Conservation (phyloP, 2,888 invertebrate species). For the Pinctada fucata region DNA sequence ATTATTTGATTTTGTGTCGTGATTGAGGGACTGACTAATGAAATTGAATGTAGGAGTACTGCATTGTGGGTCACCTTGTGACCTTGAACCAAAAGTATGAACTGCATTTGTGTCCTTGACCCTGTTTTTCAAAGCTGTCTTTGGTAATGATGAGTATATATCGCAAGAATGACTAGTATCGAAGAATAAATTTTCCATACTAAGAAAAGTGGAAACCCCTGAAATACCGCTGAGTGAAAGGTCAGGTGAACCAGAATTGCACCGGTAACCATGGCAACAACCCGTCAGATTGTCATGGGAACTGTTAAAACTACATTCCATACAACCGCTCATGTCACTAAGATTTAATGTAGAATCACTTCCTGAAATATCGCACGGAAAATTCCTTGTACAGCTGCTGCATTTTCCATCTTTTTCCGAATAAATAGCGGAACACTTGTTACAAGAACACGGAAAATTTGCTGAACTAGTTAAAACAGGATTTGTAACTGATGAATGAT, state of each 20-base stretch:
- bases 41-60: constrained; percentile 6
- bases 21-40: not conserved
- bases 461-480: not conserved
- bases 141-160: constrained; percentile 18
- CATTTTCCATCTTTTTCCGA: constrained; percentile 8
- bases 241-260: constrained; percentile 19
- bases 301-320: constrained; percentile 11
- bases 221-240: constrained; percentile 36
- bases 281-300: constrained; percentile 19
- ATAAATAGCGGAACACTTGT: constrained; percentile 6
- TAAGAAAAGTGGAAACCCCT: constrained; percentile 19
- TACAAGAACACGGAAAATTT: not conserved
- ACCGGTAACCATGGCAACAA: constrained; percentile 2
- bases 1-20: not conserved
- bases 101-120: not conserved
- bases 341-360: constrained; percentile 39
- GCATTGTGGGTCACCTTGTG: not conserved
- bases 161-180: constrained; percentile 21
- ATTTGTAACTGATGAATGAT: constrained; percentile 24
- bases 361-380: constrained; percentile 14
- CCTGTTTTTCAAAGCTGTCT: not conserved
- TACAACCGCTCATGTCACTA: constrained; percentile 33
- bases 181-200: constrained; percentile 12
- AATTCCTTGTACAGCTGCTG: constrained; percentile 6
- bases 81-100: not conserved